Evolutionary conservation across 2,797 vertebrate genomes (phyloP), one percentile per base, ranked within the genome.

Genomic region (Neosalanx taihuensis): DNA sequence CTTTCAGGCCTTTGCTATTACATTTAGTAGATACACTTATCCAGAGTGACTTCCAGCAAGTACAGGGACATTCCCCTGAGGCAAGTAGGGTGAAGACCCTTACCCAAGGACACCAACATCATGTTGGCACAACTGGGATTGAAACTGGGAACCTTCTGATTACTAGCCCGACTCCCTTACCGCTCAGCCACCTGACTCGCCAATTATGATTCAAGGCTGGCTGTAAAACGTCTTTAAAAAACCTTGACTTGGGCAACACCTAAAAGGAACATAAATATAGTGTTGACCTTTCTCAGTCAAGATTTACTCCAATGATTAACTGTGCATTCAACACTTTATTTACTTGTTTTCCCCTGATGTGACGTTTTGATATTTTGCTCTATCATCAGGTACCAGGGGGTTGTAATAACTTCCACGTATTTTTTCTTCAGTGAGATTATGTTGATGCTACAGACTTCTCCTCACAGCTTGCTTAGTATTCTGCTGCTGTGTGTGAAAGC

Each of bases 161-260:
- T 26, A 26, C 23, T 26, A 26, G 23, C 23, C 23, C 23, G 23
- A 26, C 23, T 26, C 23, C 23, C 23, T 26, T 26, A 26, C 23
- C 23, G 23, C 23, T 26, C 23, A 26, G 23, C 23, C 23, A 26
- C 23, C 23, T 26, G 23, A 26, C 23, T 26, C 23, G 23, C 23
- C 23, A 26, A 26, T 26, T 62, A 37, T 53, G n/a, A 18, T 71
- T 63, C 65, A 61, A 65, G 46, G 56, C 37, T 23, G 20, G 31
- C 41, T 69, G 46, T 46, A 3, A 49, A 49, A 12, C 20, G 26
- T 29, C 9, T 41, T 66, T 20, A 29, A 15, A 49, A 57, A 57
- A 23, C 29, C 49, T 67, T 23, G 49, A 67, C 23, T n/a, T 41
- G 63, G 3, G 2, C 35, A 18, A 18, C 30, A 18, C 17, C 2